Evolutionary conservation across 1,140 invertebrate species (phyloP).

Genomic region (Drosophila kurseongensis): DNA sequence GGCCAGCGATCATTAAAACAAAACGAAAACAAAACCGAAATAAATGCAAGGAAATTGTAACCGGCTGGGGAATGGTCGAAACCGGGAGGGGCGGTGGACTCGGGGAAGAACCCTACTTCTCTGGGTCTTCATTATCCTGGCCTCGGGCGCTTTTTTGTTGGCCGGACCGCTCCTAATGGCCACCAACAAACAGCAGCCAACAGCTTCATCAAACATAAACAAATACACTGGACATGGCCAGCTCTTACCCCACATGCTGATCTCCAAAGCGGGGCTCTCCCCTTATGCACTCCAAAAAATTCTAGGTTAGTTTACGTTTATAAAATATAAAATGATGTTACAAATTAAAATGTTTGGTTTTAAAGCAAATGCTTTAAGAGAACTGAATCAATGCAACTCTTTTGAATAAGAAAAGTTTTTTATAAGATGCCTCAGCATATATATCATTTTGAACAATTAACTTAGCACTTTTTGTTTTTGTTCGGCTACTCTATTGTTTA

Average conservation of each 20-base stretch:
- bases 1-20: slow-evolving; percentile 48
- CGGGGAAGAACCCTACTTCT: slow-evolving; percentile 28
- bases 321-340: too few species aligned
- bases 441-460: too few species aligned
- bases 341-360: too few species aligned
- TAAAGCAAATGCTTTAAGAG: too few species aligned
- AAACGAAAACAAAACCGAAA: slow-evolving; percentile 32
- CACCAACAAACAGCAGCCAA: slow-evolving; percentile 74
- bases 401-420: too few species aligned
- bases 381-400: too few species aligned
- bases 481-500: too few species aligned
- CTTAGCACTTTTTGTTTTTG: too few species aligned
- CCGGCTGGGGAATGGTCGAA: slow-evolving; percentile 4
- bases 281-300: slow-evolving; percentile 5
- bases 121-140: slow-evolving; percentile 75
- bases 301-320: too few species aligned
- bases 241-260: slow-evolving; percentile 50
- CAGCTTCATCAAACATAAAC: slow-evolving; percentile 80
- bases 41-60: slow-evolving; percentile 37
- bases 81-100: background rate
- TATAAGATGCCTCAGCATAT: background rate
- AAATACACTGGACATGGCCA: slow-evolving; percentile 60
- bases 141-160: slow-evolving; percentile 42
- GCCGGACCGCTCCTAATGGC: slow-evolving; percentile 71
- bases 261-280: slow-evolving; percentile 7